Base-by-base conservation (phyloP, 2,113 vertebrate genomes). In the Ageneiosus marmoratus region DNA sequence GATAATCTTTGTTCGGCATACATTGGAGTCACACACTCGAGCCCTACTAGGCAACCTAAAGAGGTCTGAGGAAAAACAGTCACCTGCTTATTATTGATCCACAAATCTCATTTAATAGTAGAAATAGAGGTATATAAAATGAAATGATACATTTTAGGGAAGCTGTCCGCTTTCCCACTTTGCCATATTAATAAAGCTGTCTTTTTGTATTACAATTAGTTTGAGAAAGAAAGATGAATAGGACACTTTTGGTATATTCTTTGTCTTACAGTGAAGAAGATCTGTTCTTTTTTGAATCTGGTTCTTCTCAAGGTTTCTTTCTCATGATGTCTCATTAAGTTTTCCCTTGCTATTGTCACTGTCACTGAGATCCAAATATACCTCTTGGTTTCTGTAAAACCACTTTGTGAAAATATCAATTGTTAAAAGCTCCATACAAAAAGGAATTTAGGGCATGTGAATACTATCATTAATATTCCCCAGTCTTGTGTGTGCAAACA, bases 1-100 rank as follows among this genome's bases (percentile, higher is more conserved):
- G 62, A 76, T 65, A 62, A n/a, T 80, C 77, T 70, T 86, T 79
- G 80, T 80, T 67, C 51, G 44, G 18, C 67, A 10, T 27, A 56
- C 86, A 84, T 83, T 62, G 55, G 62, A 63, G 62, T 50, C 60
- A 83, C 41, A 78, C 62, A 11, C 20, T 79, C 44, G 44, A 75
- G 79, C 58, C 58, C 32, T 87, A 82, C 83, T 78, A 72, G 76
- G 86, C 77, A 83, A 86, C 70, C 1, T 37, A 63, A 65, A 56
- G 50, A 44, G 10, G 18, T 69, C 37, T 22, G 80, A 82, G 72
- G 80, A 34, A 63, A 76, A 82, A 62, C 29, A 32, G 74, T 83
- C 73, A 67, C 69, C 74, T 83, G 74, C 46, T 77, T 63, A 75
- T 50, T 82, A 41, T 51, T 50, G 22, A 73, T 15, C 41, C 32